A percentile compares a stretch with the other conserved stretches of the same genome.
phyloP scores from a whole-genome alignment of 2,888 invertebrate species.

The Orchesellides sinensis region DNA sequence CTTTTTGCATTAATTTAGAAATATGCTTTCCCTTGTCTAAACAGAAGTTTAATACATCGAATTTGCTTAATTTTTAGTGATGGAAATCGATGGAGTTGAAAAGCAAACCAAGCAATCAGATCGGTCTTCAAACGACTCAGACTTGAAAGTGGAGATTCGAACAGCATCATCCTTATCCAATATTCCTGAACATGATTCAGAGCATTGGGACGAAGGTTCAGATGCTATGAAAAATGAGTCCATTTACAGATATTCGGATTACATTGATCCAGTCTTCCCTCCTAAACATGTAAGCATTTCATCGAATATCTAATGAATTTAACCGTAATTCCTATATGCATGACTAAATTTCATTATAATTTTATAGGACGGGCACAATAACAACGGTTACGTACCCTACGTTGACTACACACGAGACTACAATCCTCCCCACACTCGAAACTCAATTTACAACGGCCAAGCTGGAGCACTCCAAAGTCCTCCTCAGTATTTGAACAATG shows the following conservation, averaged over 20 bases:
- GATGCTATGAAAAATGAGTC: conserved; percentile 76
- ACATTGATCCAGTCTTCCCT: conserved; percentile 87
- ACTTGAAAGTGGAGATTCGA: conserved; percentile 91
- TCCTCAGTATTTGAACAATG: conserved; percentile 76
- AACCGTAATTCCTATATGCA: no score
- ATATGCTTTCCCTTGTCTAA: no score
- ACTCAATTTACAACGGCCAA: conserved; percentile 69
- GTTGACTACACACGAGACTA: conserved; percentile 93
- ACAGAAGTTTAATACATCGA: no score
- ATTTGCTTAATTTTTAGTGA: conserved; percentile 69
- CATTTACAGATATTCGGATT: conserved; percentile 80
- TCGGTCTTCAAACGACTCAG: conserved; percentile 92
- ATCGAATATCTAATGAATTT: no score
- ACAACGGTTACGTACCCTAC: conserved; percentile 91
- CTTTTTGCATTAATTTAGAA: conserved; percentile 55
- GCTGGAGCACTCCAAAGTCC: conserved; percentile 59
- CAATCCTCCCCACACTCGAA: conserved; percentile 82
- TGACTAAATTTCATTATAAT: conserved; percentile 16
- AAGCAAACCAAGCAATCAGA: conserved; percentile 82
- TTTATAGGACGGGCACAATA: conserved; percentile 86
- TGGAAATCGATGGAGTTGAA: conserved; percentile 79
- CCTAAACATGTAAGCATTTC: conserved; percentile 82
- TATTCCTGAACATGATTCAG: conserved; percentile 75
- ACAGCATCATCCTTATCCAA: conserved; percentile 78
- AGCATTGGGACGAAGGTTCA: conserved; percentile 77